These are phyloP conservation scores for Xerus inauris DNA, from an alignment of 2,113 vertebrate genomes.

Conservation along the genomic window DNA sequence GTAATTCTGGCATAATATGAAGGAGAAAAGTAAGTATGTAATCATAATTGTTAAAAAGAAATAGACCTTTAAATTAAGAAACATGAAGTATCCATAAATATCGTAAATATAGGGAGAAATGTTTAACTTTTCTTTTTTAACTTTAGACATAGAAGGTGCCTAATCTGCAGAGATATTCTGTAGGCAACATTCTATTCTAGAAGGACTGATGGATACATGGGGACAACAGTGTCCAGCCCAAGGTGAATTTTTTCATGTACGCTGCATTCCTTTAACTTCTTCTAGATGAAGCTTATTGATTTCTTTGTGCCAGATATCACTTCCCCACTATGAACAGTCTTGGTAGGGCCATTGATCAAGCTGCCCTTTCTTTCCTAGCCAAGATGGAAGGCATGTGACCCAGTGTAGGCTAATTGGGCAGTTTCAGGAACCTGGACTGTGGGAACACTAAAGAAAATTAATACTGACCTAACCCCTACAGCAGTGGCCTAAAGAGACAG, in stretches of 20 bases:
- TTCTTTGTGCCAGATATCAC: not conserved
- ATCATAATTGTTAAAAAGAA: not conserved
- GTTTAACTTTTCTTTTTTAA: not conserved
- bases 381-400: not conserved
- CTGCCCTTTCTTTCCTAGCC: not conserved
- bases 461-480: not conserved
- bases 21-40: not conserved
- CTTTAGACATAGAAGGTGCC: not conserved
- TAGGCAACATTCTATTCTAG: not conserved
- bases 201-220: not conserved
- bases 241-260: not conserved
- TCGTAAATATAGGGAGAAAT: not conserved
- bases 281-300: slow-evolving; percentile 15
- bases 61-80: slow-evolving; percentile 34
- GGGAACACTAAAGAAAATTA: not conserved
- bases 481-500: not conserved
- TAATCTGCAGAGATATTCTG: not conserved
- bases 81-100: not conserved
- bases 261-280: not conserved
- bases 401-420: not conserved
- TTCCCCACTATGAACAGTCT: not conserved
- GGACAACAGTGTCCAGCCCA: not conserved
- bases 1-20: not conserved
- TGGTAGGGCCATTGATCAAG: not conserved
- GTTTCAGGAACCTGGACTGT: not conserved